phyloP scores from a whole-genome alignment of 2,113 vertebrate species.

The Nycticebus coucang region DNA sequence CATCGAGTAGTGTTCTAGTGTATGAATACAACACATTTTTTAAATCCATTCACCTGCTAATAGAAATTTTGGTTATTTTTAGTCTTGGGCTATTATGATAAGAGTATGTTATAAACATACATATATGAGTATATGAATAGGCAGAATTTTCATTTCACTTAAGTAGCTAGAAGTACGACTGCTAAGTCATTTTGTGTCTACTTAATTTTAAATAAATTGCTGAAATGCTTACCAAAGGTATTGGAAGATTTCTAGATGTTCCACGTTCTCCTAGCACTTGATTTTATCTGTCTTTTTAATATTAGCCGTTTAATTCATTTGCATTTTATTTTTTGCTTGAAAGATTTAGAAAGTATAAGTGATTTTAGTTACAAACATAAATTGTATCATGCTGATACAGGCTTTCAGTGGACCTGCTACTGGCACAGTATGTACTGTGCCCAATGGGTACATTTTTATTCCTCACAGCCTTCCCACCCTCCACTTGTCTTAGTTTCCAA shows the following conservation, averaged over 20 bases:
- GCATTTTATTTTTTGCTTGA: too few relatives aligned
- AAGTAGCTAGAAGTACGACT: background rate
- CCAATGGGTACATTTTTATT: too few relatives aligned
- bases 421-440: too few relatives aligned
- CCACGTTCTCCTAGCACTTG: background rate
- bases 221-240: background rate
- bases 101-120: background rate
- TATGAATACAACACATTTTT: background rate
- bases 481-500: too few relatives aligned
- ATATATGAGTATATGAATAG: background rate
- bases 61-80: background rate
- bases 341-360: too few relatives aligned
- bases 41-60: background rate
- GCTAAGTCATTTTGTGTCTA: background rate
- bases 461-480: too few relatives aligned
- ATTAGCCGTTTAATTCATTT: background rate
- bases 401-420: too few relatives aligned
- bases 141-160: background rate
- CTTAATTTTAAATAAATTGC: background rate
- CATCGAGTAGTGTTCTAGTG: background rate
- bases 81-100: background rate
- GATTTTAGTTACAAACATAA: too few relatives aligned
- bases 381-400: too few relatives aligned
- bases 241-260: background rate
- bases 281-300: background rate